These are phyloP conservation scores for Autographa pulchrina DNA, from an alignment of 2,888 invertebrate genomes.

Conservation along the genomic window DNA sequence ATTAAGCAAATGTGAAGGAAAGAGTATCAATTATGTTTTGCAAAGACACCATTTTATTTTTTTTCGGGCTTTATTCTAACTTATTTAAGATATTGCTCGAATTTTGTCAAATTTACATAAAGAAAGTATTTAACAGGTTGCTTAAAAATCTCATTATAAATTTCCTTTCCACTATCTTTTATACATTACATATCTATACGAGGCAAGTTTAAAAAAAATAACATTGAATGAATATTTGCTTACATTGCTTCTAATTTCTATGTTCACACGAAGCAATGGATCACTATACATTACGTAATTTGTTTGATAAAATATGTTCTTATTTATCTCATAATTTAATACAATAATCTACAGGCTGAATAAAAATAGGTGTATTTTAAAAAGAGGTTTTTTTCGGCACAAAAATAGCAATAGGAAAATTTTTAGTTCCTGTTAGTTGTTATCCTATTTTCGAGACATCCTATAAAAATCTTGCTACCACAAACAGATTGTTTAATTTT, in stretches of 20 bases:
- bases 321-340: slow-evolving; percentile 14
- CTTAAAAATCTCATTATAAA: slow-evolving; percentile 38
- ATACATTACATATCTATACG: slow-evolving; percentile 13
- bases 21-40: no score
- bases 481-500: not conserved
- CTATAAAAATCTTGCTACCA: not conserved
- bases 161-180: slow-evolving; percentile 27
- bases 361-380: not conserved
- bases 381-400: no score
- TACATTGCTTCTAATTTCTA: slow-evolving; percentile 10
- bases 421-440: not conserved
- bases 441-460: not conserved
- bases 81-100: not conserved
- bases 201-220: slow-evolving; percentile 24
- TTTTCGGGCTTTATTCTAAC: not conserved
- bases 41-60: not conserved
- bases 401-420: not conserved
- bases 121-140: slow-evolving; percentile 25
- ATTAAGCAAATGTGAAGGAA: not conserved
- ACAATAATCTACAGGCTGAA: slow-evolving; percentile 21
- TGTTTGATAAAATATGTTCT: slow-evolving; percentile 20
- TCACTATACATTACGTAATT: slow-evolving; percentile 15
- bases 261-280: slow-evolving; percentile 21
- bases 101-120: not conserved
- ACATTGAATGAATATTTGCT: slow-evolving; percentile 14